Percentiles rank a stretch among this genome's conserved stretches.
phyloP scores from a whole-genome alignment of 2,113 vertebrate genomes.

The Regulus satrapa region DNA sequence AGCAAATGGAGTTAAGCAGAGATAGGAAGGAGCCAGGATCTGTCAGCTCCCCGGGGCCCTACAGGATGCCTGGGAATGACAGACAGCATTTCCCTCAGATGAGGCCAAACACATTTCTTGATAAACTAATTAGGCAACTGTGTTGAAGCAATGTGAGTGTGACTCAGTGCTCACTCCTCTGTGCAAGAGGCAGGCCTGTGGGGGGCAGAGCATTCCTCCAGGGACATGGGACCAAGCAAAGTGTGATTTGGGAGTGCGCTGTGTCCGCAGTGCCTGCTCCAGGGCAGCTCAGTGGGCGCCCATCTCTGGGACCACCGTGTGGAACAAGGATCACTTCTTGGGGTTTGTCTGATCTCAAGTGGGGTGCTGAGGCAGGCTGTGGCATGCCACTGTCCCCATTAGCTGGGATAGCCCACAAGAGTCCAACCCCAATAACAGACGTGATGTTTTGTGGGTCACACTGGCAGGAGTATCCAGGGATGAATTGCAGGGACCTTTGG shows the following conservation, averaged over 20 bases:
- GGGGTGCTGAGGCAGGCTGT: background rate
- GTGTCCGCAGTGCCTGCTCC: fast-evolving
- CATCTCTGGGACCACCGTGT: fast-evolving
- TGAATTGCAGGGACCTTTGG: background rate
- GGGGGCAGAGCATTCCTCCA: background rate
- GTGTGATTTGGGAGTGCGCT: background rate
- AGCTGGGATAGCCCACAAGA: background rate
- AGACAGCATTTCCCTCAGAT: slow-evolving; percentile 59
- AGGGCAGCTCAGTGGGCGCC: background rate
- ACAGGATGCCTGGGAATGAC: slow-evolving; percentile 41
- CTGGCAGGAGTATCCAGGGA: fast-evolving
- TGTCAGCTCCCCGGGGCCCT: slow-evolving; percentile 36
- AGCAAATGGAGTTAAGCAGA: slow-evolving; percentile 27
- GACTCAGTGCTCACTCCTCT: background rate
- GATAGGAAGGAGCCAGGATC: slow-evolving; percentile 54
- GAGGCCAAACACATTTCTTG: slow-evolving; percentile 49
- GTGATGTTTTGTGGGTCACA: background rate
- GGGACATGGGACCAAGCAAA: fast-evolving
- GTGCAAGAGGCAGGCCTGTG: background rate
- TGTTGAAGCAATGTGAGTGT: slow-evolving; percentile 52
- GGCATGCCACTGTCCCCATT: fast-evolving
- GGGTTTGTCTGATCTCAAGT: background rate
- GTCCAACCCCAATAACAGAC: background rate
- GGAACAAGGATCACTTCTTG: background rate
- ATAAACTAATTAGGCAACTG: slow-evolving; percentile 68